A percentile compares a stretch with the other conserved stretches of the same genome.
Conservation (phyloP, 2,113 vertebrate genomes). For the Poeciliopsis retropinna region DNA sequence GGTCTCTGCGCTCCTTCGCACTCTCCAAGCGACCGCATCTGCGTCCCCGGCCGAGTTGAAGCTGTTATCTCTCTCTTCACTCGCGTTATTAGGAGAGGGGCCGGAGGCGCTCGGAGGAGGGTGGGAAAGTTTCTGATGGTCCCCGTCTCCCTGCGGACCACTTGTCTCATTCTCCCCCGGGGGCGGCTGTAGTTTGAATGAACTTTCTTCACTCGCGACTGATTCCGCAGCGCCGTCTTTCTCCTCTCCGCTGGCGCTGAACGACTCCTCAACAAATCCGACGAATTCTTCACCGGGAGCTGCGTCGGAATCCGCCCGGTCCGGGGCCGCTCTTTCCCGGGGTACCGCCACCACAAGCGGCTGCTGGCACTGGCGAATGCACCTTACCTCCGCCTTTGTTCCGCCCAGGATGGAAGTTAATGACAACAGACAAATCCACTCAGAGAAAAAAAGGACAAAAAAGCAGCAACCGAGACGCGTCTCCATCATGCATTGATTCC, state of each 20-base stretch:
- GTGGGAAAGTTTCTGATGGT: constrained; percentile 57
- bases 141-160: constrained; percentile 29
- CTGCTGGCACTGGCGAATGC: constrained; percentile 74
- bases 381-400: constrained; percentile 77
- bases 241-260: constrained; percentile 1
- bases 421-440: constrained; percentile 68
- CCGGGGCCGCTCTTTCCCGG: constrained; percentile 42
- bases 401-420: constrained; percentile 68
- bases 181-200: constrained; percentile 35
- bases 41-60: constrained; percentile 13
- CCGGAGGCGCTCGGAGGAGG: background rate
- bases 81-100: background rate
- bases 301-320: constrained; percentile 50
- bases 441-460: constrained; percentile 47
- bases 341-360: constrained; percentile 35
- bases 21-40: constrained; percentile 43
- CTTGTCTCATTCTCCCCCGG: constrained; percentile 15
- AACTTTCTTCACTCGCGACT: constrained; percentile 62
- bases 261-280: constrained; percentile 44
- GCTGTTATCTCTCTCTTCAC: background rate
- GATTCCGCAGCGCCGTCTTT: constrained; percentile 36
- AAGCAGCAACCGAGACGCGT: constrained; percentile 50
- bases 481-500: constrained; percentile 70
- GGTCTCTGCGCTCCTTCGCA: constrained; percentile 67
- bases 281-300: constrained; percentile 39